Evolutionary conservation across 2,113 vertebrate genomes (phyloP), one percentile per base, ranked within the genome.

Genomic region (Scortum barcoo): DNA sequence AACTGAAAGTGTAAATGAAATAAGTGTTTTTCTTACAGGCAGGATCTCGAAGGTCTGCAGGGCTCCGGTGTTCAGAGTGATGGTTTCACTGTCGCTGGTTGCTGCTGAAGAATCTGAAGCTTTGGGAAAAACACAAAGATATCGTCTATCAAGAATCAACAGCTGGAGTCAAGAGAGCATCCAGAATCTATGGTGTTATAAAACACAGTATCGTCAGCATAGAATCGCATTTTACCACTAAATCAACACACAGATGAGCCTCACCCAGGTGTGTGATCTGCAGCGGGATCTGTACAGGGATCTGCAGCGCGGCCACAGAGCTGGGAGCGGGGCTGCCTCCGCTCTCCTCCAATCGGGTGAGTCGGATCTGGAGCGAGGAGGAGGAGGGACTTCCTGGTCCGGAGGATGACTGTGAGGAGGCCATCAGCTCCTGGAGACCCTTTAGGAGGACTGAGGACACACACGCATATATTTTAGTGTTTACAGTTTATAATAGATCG

Each of bases 191-290:
- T n/a, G n/a, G n/a, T n/a, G n/a, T n/a, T n/a, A n/a, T n/a, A n/a
- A n/a, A n/a, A n/a, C n/a, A n/a, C n/a, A n/a, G n/a, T n/a, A n/a
- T 74, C 42, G 5, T 62, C 72, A 26, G 72, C 60, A 7, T 51
- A 58, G 22, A 17, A 4, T 9, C 12, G 17, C 44, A 33, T 28
- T 66, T 24, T 8, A 67, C 44, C 14, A 16, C 1, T 33, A 8
- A 36, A 22, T 51, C 19, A n/a, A n/a, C n/a, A n/a, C n/a, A 30
- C 7, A 11, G 28, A n/a, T 0, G 6, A 44, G 30, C 2, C 97
- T 97, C 95, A 99, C 98, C 96, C 81, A 99, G 95, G 24, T 99
- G 98, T 0, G 98, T 97, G 91, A 99, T 98, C 95, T 99, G 98
- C 90, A 99, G 96, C 0, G 98, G 98, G 91, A 99, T 99, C 93